phyloP scores from a whole-genome alignment of 2,888 invertebrate species.

The Eurytoma californica region DNA sequence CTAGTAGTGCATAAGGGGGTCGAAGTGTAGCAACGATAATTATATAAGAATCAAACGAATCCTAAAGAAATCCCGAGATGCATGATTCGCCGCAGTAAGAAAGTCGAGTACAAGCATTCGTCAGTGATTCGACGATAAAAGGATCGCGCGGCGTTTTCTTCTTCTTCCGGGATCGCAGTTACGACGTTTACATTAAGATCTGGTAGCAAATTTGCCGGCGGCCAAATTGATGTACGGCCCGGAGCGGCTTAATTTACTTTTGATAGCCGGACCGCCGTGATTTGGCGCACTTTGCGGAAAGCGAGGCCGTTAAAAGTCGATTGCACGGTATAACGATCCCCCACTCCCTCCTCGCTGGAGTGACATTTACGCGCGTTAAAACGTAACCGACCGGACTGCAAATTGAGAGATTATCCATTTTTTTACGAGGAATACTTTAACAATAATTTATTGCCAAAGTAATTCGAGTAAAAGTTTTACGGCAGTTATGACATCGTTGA shows the following conservation, averaged over 20 bases:
- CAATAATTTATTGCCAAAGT: too few species aligned
- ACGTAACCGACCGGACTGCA: background rate
- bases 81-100: background rate
- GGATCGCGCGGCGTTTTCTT: background rate
- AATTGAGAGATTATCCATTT: background rate
- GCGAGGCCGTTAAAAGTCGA: constrained; percentile 9
- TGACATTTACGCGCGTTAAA: too few species aligned
- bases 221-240: background rate
- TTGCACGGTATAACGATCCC: too few species aligned
- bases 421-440: too few species aligned
- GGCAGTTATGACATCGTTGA: too few species aligned
- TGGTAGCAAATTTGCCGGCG: background rate
- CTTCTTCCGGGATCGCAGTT: constrained; percentile 7
- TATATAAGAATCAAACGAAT: constrained; percentile 5
- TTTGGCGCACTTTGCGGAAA: constrained; percentile 31
- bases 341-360: too few species aligned
- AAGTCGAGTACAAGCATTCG: background rate
- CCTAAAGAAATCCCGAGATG: background rate
- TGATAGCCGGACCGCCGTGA: constrained; percentile 2
- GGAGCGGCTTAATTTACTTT: constrained; percentile 35
- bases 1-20: background rate
- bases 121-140: constrained; percentile 2
- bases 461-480: background rate
- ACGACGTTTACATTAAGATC: constrained; percentile 15
- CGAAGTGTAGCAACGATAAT: background rate